Evolutionary conservation across 2,113 vertebrate species (phyloP).

Genomic region (Passer domesticus): DNA sequence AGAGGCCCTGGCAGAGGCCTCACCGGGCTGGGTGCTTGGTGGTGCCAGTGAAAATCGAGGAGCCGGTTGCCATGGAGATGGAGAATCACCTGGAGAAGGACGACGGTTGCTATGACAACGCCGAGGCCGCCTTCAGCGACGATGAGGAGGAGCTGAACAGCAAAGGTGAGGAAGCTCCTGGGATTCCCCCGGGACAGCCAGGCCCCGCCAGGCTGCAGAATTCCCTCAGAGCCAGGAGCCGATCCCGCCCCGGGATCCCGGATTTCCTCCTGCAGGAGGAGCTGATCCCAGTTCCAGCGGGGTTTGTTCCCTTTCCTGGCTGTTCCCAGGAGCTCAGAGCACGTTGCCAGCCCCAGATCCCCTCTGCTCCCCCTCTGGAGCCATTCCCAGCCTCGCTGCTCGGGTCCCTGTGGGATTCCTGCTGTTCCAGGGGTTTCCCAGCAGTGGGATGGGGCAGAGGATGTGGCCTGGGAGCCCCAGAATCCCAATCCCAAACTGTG

Average conservation of each 20-base stretch:
- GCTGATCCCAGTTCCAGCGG: too few relatives aligned
- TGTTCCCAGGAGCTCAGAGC: neutral
- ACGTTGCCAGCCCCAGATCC: neutral
- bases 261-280: too few relatives aligned
- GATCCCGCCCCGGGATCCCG: neutral
- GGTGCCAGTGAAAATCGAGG: conserved; percentile 88
- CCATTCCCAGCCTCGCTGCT: accelerated
- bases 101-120: conserved; percentile 92
- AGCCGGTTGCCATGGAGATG: conserved; percentile 88
- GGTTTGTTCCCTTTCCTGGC: neutral
- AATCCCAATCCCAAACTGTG: neutral
- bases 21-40: accelerated
- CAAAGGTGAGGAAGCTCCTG: conserved; percentile 78
- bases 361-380: neutral
- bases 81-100: conserved; percentile 96
- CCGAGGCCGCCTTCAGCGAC: conserved; percentile 92
- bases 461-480: neutral
- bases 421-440: accelerated
- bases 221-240: neutral
- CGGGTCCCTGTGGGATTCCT: neutral
- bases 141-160: conserved; percentile 91
- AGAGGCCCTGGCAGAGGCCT: neutral
- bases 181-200: accelerated
- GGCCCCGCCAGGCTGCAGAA: accelerated
- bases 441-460: neutral